phyloP scores from a whole-genome alignment of 2,797 vertebrate species.

The Clarias platycephalus region DNA sequence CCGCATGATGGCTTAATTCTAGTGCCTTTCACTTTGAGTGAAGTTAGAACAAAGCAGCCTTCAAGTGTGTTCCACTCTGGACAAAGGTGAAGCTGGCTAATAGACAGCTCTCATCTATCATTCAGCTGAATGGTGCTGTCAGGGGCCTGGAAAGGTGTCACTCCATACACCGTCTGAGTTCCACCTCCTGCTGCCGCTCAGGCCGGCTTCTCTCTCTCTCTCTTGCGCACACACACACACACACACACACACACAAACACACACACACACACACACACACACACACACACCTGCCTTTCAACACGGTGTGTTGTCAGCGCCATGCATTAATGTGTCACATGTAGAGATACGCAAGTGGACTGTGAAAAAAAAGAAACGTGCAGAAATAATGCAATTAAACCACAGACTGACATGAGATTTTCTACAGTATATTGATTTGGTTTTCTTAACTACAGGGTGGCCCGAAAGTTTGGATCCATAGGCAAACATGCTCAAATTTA shows the following conservation, averaged over 20 bases:
- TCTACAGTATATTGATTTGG: background rate
- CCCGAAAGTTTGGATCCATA: too few relatives aligned
- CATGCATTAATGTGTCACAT: conserved; percentile 22
- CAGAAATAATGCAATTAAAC: background rate
- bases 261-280: conserved; percentile 1
- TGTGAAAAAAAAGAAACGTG: conserved; percentile 6
- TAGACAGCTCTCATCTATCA: conserved; percentile 84
- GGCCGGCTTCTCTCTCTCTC: conserved; percentile 10
- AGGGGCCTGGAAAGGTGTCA: conserved; percentile 69
- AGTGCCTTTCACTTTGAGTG: conserved; percentile 69
- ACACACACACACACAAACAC: background rate
- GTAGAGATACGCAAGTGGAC: background rate
- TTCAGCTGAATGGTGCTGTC: conserved; percentile 74
- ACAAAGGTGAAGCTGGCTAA: conserved; percentile 80
- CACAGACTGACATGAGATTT: background rate
- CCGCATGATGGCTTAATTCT: conserved; percentile 77
- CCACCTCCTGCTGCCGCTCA: conserved; percentile 46
- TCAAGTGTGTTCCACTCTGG: conserved; percentile 76
- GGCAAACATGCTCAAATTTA: too few relatives aligned
- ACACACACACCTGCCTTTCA: conserved; percentile 3
- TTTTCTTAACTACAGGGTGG: background rate
- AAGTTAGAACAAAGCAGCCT: conserved; percentile 72
- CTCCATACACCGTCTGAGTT: conserved; percentile 43
- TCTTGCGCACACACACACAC: background rate
- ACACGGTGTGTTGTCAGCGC: conserved; percentile 13